Conservation (phyloP, 1,140 invertebrate species). For the Uloborus diversus region DNA sequence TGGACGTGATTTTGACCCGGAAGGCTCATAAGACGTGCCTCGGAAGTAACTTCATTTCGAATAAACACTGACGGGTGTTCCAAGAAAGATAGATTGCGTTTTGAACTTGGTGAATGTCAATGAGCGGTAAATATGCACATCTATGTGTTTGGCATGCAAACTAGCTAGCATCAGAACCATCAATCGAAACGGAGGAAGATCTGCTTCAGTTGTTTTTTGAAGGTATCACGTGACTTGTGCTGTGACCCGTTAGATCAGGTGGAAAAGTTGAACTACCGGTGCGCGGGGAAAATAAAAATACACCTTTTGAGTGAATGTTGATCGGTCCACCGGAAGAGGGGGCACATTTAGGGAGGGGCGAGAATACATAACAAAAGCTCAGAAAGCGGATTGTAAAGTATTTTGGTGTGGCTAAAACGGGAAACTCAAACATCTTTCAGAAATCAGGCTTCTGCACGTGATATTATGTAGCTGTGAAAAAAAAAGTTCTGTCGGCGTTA, state of each 20-base stretch:
- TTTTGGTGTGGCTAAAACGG: background rate
- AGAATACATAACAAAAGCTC: background rate
- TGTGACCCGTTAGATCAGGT: conserved; percentile 14
- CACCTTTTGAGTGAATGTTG: background rate
- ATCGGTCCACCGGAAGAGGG: background rate
- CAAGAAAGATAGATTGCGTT: too few species aligned
- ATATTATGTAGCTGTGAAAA: background rate
- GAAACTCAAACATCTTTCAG: background rate
- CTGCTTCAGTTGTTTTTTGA: background rate
- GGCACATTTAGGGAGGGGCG: background rate
- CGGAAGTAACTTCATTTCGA: too few species aligned
- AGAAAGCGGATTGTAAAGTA: background rate
- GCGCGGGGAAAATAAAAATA: background rate
- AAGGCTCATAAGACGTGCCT: too few species aligned
- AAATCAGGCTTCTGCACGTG: background rate
- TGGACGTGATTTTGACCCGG: too few species aligned
- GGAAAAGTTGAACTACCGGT: conserved; percentile 6
- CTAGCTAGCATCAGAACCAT: background rate
- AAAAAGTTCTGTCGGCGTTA: background rate
- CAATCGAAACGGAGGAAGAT: background rate
- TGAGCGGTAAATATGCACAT: too few species aligned
- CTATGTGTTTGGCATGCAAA: background rate
- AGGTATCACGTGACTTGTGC: background rate
- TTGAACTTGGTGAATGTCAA: too few species aligned
- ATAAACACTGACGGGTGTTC: too few species aligned